Evolutionary conservation across 64 coral and sea anemone genomes (phyloP).

Genomic region (Stichodactyla helianthus): DNA sequence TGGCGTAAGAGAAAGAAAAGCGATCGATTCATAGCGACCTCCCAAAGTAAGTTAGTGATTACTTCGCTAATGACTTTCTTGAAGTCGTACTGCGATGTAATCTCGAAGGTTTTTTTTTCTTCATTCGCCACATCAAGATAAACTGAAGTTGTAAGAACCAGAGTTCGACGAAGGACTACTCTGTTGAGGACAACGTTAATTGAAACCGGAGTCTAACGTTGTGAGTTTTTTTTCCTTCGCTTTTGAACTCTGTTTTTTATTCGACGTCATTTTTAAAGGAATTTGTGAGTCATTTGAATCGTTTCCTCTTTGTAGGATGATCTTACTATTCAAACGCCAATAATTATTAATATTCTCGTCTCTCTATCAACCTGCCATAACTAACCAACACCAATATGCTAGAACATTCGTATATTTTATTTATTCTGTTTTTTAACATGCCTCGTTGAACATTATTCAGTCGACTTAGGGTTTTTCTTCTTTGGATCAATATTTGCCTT

Average conservation of each 20-base stretch:
- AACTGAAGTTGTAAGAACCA: not conserved
- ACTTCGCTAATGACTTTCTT: not conserved
- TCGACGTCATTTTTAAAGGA: not conserved
- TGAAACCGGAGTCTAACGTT: not conserved
- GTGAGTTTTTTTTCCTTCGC: not conserved
- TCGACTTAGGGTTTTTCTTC: not conserved
- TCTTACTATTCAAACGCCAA: not conserved
- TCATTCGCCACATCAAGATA: too few relatives aligned
- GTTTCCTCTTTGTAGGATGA: not conserved
- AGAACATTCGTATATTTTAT: not conserved
- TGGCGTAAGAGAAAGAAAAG: conserved; percentile 84
- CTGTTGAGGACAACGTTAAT: not conserved
- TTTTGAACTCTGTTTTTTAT: not conserved
- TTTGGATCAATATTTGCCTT: not conserved
- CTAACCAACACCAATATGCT: not conserved
- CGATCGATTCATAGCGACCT: conserved; percentile 73
- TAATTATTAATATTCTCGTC: not conserved
- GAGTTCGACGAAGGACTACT: not conserved
- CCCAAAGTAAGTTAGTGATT: conserved; percentile 57
- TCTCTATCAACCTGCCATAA: conserved; percentile 1
- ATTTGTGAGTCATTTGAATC: not conserved
- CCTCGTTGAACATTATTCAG: not conserved
- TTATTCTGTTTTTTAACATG: not conserved
- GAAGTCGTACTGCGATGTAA: not conserved
- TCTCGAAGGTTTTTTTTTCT: not conserved